Conservation (phyloP, 1,140 invertebrate species). For the Holcopasites calliopsidis region DNA sequence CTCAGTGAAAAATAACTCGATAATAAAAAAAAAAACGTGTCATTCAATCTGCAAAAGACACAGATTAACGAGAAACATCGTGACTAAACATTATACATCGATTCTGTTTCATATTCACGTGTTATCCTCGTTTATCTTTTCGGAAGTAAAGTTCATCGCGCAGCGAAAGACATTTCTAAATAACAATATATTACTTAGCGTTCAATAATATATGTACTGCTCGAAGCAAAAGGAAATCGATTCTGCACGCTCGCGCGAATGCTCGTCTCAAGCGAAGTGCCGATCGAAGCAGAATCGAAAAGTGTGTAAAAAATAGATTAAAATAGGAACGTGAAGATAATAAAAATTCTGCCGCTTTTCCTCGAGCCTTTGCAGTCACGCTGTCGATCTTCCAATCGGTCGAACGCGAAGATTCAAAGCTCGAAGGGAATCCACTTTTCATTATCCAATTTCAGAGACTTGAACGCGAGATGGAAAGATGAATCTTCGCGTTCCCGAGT, state of each 20-base stretch:
- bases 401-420: conserved; percentile 55
- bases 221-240: background rate
- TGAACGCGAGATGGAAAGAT: background rate
- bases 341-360: background rate
- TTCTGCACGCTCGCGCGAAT: background rate
- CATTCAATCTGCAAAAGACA: background rate
- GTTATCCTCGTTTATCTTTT: background rate
- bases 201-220: background rate
- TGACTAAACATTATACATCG: no score
- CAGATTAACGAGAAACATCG: background rate
- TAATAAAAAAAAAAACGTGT: background rate
- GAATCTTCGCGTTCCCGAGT: conserved; percentile 55
- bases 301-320: background rate
- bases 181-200: background rate
- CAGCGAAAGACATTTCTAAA: background rate
- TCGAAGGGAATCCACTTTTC: background rate
- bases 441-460: conserved; percentile 1
- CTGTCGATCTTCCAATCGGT: conserved; percentile 51
- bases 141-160: no score
- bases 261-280: background rate
- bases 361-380: conserved; percentile 26
- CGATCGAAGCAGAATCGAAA: background rate
- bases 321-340: background rate
- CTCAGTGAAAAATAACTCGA: no score
- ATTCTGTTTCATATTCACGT: no score